Percentiles rank a stretch among this genome's conserved stretches.
phyloP scores from a whole-genome alignment of 92 coral and sea anemone species.

The Actinostola sp. region DNA sequence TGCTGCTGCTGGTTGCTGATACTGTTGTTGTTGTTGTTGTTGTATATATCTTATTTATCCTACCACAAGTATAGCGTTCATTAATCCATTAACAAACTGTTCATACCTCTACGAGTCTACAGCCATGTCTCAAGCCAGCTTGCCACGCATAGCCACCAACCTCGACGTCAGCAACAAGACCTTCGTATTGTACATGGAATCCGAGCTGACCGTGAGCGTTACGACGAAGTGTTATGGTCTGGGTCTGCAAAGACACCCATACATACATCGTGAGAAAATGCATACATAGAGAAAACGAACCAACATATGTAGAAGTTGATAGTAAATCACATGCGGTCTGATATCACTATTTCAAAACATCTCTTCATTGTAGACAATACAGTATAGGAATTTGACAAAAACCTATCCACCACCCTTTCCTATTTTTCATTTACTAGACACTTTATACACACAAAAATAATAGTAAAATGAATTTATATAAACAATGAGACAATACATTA shows the following conservation, averaged over 20 bases:
- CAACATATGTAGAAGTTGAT: too few species aligned
- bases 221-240: constrained; percentile 84
- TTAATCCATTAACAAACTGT: neutral
- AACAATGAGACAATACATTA: too few species aligned
- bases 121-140: constrained; percentile 89
- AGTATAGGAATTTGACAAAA: too few species aligned
- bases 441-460: neutral
- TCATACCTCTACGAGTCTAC: constrained; percentile 93
- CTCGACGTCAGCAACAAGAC: constrained; percentile 95
- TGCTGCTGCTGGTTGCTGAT: too few species aligned
- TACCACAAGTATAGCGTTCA: too few species aligned
- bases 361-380: too few species aligned
- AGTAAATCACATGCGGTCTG: too few species aligned
- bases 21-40: too few species aligned
- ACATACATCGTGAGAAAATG: neutral
- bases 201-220: constrained; percentile 90
- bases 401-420: too few species aligned
- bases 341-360: too few species aligned
- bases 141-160: constrained; percentile 85
- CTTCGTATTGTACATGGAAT: constrained; percentile 96
- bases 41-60: too few species aligned
- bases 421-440: neutral
- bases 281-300: neutral
- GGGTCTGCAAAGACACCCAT: constrained; percentile 64
- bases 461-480: too few species aligned